Conservation (phyloP, 23 tunicate genomes). For the Ciona savignyi region DNA sequence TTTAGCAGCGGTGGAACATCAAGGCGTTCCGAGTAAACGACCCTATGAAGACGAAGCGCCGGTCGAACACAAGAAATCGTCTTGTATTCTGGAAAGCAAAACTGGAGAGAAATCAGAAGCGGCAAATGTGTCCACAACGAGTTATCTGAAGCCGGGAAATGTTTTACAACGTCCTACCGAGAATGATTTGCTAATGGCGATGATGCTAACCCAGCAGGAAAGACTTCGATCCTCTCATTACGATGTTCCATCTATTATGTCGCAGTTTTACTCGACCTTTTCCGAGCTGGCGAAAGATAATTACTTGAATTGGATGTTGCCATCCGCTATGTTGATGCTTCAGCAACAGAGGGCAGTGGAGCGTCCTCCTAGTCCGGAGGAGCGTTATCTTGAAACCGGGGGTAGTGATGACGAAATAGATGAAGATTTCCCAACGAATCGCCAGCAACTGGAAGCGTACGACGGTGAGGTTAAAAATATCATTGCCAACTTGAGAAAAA, state of each 20-base stretch:
- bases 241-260: not conserved
- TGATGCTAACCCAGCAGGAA: not conserved
- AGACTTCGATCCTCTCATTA: not conserved
- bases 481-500: not conserved
- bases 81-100: too few species aligned
- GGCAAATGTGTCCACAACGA: not conserved
- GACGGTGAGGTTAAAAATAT: not conserved
- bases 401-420: not conserved
- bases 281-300: not conserved
- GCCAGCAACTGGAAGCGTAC: not conserved
- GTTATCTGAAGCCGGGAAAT: not conserved
- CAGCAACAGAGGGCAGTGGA: constrained; percentile 19
- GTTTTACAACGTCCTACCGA: not conserved
- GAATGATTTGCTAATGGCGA: not conserved
- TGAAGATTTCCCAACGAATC: not conserved
- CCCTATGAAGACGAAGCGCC: not conserved
- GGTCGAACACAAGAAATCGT: not conserved
- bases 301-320: constrained; percentile 21
- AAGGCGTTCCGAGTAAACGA: not conserved
- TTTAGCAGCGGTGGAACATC: not conserved
- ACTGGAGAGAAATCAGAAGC: not conserved
- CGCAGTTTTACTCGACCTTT: not conserved
- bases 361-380: constrained; percentile 20
- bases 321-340: constrained; percentile 49
- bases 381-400: constrained; percentile 34